A percentile compares a stretch with the other conserved stretches of the same genome.
Evolutionary conservation across 2,113 vertebrate genomes (phyloP).

Genomic region (Thamnophis sirtalis): DNA sequence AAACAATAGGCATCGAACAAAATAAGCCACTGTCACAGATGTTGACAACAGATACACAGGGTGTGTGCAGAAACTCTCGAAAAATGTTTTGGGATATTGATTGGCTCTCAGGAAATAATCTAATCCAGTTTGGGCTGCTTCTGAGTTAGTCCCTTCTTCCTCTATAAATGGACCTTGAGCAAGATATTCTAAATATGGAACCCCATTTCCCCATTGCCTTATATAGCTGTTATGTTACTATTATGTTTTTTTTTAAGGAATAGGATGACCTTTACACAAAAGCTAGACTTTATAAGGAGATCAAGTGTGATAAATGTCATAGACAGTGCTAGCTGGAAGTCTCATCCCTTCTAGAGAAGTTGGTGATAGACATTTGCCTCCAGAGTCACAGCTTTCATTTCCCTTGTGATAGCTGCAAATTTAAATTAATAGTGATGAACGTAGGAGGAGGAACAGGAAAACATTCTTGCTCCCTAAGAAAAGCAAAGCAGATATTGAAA

Average conservation of each 20-base stretch:
- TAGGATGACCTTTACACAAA: neutral
- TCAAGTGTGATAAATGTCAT: neutral
- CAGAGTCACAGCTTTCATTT: neutral
- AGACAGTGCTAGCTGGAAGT: neutral
- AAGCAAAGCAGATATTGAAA: neutral
- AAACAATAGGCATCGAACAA: neutral
- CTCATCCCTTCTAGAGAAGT: neutral
- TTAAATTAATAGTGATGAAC: neutral
- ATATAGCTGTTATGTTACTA: neutral
- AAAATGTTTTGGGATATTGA: neutral
- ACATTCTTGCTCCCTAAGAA: neutral
- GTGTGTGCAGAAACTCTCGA: neutral
- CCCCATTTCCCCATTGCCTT: neutral
- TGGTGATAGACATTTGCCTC: neutral
- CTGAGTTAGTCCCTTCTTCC: neutral
- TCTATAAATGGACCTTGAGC: neutral
- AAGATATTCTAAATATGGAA: neutral
- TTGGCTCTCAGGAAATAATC: neutral
- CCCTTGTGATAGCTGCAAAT: neutral
- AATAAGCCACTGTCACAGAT: neutral
- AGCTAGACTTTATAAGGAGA: neutral
- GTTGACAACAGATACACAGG: neutral
- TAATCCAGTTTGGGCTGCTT: neutral
- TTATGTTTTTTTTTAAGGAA: neutral
- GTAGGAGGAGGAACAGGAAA: neutral